Evolutionary conservation across 2,113 vertebrate species (phyloP), one percentile per base, ranked within the genome.

Genomic region (Hydropotes inermis): DNA sequence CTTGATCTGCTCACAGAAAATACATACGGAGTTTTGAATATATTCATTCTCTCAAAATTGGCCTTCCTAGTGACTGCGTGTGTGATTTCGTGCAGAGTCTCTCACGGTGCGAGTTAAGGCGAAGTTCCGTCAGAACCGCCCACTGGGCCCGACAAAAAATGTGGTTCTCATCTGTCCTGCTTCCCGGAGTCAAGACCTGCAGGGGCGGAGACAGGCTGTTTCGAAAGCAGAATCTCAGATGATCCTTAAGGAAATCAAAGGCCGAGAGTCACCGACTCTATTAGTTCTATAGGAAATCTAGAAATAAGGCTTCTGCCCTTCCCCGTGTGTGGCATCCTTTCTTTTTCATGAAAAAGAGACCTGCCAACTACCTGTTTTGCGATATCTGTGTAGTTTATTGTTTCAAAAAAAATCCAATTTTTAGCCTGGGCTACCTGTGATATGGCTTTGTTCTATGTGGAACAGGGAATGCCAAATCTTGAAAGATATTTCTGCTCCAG

Each of bases 221-320:
- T 30, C 0, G 1, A 0, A 5, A 11, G 30, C 3, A 27, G 9
- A 5, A 1, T 19, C 27, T 83, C 3, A 12, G 4, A 11, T 0
- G 27, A 39, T 2, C 30, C 8, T 39, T 8, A 4, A 21, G 36
- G 5, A 11, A 1, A 2, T 3, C 1, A 0, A 2, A 6, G 30
- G 9, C 4, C 36, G 43, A 14, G 67, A n/a, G 12, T 36, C 7
- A 1, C 4, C 0, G 14, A 28, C n/a, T 14, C 5, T 19, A 0
- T 19, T 13, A 2, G 17, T 57, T 39, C 45, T 1, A 2, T 7
- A 17, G 15, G 6, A 43, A 43, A 30, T 19, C 45, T 39, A 6
- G 47, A 36, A 43, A 3, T 0, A 7, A 7, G 36, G 9, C 23
- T 76, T 4, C 57, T 1, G 0, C 5, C 21, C 3, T 6, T 25